Conservation (phyloP, 2,888 invertebrate genomes). For the Matsumyia berberina region DNA sequence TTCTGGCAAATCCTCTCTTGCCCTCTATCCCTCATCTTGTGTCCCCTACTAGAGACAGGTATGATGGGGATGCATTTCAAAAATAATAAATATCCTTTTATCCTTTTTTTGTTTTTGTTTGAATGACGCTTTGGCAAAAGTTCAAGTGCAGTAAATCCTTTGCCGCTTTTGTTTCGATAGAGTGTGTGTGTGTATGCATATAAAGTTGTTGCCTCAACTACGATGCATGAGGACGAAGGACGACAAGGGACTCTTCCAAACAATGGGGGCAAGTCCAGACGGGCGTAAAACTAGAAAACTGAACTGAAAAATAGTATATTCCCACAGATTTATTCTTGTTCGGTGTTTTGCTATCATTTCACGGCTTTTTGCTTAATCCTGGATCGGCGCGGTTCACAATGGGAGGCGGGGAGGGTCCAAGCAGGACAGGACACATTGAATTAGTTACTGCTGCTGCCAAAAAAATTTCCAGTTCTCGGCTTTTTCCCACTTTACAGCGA, state of each 20-base stretch:
- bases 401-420: not conserved
- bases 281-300: constrained; percentile 61
- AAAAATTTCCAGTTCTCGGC: constrained; percentile 23
- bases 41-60: constrained; percentile 1
- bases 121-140: constrained; percentile 67
- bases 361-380: constrained; percentile 57
- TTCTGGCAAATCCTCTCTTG: not conserved
- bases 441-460: constrained; percentile 64
- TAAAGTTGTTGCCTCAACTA: constrained; percentile 57
- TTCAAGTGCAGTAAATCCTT: constrained; percentile 74
- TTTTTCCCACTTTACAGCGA: constrained; percentile 22
- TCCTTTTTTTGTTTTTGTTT: not conserved
- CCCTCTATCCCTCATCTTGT: not conserved
- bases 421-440: constrained; percentile 24
- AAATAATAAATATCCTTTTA: constrained; percentile 70
- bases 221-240: constrained; percentile 15
- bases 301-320: constrained; percentile 33
- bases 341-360: constrained; percentile 71
- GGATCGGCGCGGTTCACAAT: not conserved
- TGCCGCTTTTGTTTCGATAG: constrained; percentile 68
- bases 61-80: constrained; percentile 42
- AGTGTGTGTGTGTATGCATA: constrained; percentile 23
- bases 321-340: constrained; percentile 58
- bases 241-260: not conserved
- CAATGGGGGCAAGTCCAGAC: constrained; percentile 51